These are phyloP conservation scores for Antitype chi DNA, from an alignment of 2,888 invertebrate genomes.

Conservation along the genomic window DNA sequence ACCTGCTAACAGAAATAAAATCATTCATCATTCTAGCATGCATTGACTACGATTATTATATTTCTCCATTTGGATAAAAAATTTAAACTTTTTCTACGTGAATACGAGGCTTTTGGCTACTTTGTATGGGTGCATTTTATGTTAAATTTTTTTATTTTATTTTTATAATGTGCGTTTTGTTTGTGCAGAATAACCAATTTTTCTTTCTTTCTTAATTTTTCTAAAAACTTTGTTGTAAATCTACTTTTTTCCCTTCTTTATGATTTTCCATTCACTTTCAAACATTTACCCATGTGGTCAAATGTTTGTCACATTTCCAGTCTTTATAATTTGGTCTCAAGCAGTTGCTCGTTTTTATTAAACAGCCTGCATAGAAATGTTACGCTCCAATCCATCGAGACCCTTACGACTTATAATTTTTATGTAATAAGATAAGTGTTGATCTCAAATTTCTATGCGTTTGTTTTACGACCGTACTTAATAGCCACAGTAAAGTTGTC, in stretches of 20 bases:
- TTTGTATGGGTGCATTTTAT: no score
- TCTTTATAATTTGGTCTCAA: not conserved
- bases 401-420: conserved; percentile 60
- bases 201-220: no score
- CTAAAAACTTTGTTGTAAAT: not conserved
- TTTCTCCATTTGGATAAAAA: no score
- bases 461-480: conserved; percentile 63
- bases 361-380: not conserved
- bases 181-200: no score
- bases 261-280: not conserved
- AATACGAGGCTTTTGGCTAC: no score
- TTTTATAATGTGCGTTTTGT: no score
- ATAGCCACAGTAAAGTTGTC: conserved; percentile 47
- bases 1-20: no score
- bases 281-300: not conserved
- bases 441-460: conserved; percentile 59
- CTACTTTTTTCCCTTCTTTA: no score
- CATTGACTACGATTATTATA: no score
- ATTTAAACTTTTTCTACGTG: no score
- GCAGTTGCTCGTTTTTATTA: not conserved
- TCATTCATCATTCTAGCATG: no score
- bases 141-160: no score
- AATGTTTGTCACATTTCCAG: not conserved
- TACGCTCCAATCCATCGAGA: conserved; percentile 27
- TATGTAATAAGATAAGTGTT: conserved; percentile 55